Conservation (phyloP, 2,888 invertebrate genomes). For the Charanyca ferruginea region DNA sequence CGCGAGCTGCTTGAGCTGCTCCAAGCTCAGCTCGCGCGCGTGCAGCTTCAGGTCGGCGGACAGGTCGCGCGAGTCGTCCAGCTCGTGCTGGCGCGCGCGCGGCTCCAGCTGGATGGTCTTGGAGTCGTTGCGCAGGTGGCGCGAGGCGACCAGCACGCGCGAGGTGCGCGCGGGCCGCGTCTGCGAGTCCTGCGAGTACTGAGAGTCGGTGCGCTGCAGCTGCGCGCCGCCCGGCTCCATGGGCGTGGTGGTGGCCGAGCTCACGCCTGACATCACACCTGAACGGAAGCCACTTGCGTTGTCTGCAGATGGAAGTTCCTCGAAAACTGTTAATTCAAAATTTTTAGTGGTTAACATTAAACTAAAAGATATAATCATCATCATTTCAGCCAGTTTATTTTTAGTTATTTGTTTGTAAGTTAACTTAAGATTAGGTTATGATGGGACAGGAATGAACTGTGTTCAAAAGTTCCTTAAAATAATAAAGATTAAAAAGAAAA, state of each 20-base stretch:
- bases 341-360: too few relatives aligned
- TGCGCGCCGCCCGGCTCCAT: conserved; percentile 71
- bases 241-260: conserved; percentile 84
- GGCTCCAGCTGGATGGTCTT: conserved; percentile 92
- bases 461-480: too few relatives aligned
- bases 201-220: conserved; percentile 86
- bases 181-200: conserved; percentile 82
- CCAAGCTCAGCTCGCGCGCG: conserved; percentile 89
- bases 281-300: conserved; percentile 88
- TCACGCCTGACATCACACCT: conserved; percentile 81
- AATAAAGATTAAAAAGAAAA: too few relatives aligned
- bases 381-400: too few relatives aligned
- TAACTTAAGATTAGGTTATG: too few relatives aligned
- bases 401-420: too few relatives aligned
- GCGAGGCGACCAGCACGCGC: conserved; percentile 88
- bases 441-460: too few relatives aligned
- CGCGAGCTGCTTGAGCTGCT: conserved; percentile 86
- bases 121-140: conserved; percentile 92
- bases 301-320: conserved; percentile 92
- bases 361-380: too few relatives aligned
- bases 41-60: conserved; percentile 80
- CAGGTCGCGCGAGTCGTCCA: conserved; percentile 74
- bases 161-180: conserved; percentile 72
- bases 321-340: conserved; percentile 92
- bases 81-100: conserved; percentile 86